Conservation (phyloP, 2,888 invertebrate species). For the Tridacna gigas region DNA sequence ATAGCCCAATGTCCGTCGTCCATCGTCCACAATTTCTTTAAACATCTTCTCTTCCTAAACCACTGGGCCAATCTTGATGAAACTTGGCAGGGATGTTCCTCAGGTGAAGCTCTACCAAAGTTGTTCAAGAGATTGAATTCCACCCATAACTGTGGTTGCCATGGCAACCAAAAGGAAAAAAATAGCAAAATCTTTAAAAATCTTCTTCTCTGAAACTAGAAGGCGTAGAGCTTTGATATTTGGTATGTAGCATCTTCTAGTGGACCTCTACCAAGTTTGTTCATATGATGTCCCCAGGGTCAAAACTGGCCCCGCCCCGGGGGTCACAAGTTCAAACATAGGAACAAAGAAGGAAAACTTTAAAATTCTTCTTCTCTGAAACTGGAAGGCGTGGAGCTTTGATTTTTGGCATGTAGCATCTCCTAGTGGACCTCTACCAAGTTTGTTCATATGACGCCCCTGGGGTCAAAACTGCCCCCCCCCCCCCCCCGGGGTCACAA, state of each 20-base stretch:
- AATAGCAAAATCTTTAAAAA: no score
- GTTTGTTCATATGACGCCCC: no score
- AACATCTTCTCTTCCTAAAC: neutral
- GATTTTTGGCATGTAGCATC: no score
- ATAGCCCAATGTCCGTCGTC: neutral
- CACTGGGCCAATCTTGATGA: neutral
- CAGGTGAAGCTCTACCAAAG: neutral
- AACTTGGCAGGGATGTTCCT: neutral
- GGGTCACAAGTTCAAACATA: neutral
- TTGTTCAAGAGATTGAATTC: no score
- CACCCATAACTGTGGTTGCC: neutral
- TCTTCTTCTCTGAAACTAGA: neutral
- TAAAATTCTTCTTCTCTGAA: neutral
- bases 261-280: neutral
- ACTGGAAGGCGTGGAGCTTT: neutral
- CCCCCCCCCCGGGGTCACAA: no score
- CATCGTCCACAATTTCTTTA: no score
- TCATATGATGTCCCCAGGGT: neutral
- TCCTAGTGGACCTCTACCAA: no score
- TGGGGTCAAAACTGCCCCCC: no score
- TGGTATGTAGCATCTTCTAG: neutral
- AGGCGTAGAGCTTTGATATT: neutral
- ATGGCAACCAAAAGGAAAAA: neutral
- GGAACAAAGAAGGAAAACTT: neutral
- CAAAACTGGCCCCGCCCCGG: neutral